Conservation (phyloP, 2,888 invertebrate species). For the Drosophila meridionalis region DNA sequence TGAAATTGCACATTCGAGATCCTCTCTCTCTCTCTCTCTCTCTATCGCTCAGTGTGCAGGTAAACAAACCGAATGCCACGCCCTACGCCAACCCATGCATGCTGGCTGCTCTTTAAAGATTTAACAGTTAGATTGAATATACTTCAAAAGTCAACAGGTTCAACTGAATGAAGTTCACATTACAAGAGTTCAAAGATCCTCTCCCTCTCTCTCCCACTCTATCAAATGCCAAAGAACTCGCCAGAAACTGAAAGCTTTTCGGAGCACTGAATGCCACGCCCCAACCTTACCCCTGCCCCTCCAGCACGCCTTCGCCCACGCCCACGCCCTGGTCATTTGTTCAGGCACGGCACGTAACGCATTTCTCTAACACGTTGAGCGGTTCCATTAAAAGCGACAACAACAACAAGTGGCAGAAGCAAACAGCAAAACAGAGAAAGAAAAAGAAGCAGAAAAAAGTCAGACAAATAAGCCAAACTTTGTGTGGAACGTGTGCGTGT, state of each 20-base stretch:
- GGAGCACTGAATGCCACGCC: constrained; percentile 7
- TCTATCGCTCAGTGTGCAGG: background rate
- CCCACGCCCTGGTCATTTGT: constrained; percentile 37
- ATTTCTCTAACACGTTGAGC: constrained; percentile 68
- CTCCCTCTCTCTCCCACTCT: background rate
- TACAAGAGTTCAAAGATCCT: constrained; percentile 25
- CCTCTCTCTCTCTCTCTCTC: background rate
- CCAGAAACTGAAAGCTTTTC: constrained; percentile 9
- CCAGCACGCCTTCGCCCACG: constrained; percentile 6
- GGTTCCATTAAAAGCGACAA: constrained; percentile 38
- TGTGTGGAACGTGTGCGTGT: constrained; percentile 63
- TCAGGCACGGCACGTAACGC: constrained; percentile 73
- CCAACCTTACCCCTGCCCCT: background rate
- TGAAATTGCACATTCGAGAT: background rate
- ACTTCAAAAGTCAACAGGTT: constrained; percentile 7
- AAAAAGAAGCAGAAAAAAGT: constrained; percentile 19
- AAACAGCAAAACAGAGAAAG: constrained; percentile 24
- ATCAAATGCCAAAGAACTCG: constrained; percentile 9
- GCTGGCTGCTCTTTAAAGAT: background rate
- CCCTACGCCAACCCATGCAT: background rate
- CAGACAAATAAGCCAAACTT: constrained; percentile 64
- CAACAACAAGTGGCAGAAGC: constrained; percentile 30
- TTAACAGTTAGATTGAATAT: constrained; percentile 4
- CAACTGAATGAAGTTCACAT: constrained; percentile 8
- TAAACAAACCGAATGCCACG: background rate